Conservation (phyloP, 2,113 vertebrate genomes). For the Lichenostomus cassidix region DNA sequence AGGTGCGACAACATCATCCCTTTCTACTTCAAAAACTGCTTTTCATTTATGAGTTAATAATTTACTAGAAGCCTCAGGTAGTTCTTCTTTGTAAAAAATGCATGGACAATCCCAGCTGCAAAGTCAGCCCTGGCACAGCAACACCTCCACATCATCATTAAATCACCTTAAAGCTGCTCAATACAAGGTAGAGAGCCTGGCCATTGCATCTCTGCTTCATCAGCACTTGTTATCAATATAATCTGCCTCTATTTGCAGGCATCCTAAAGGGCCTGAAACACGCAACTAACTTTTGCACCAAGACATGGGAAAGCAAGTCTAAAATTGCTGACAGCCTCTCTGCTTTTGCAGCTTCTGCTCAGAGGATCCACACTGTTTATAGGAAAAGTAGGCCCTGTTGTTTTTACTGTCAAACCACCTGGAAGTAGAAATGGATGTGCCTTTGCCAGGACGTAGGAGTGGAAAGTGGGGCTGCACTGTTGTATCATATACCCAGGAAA, state of each 20-base stretch:
- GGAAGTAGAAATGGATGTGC: not conserved
- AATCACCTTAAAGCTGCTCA: not conserved
- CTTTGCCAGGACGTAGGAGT: not conserved
- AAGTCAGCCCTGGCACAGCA: not conserved
- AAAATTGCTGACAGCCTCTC: not conserved
- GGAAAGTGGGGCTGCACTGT: not conserved
- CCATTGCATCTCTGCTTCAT: not conserved
- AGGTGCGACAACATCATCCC: not conserved
- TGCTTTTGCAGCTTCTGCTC: not conserved
- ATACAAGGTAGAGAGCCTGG: not conserved
- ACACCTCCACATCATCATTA: not conserved
- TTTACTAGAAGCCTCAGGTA: not conserved
- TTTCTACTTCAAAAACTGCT: conserved; percentile 30
- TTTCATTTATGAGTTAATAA: conserved; percentile 17
- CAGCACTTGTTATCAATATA: not conserved
- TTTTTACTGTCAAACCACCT: not conserved
- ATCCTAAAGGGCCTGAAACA: not conserved
- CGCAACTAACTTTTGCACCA: not conserved
- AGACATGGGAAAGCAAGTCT: not conserved
- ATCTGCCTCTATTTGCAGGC: not conserved
- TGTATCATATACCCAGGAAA: not conserved
- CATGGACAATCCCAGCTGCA: not conserved
- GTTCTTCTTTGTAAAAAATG: not conserved
- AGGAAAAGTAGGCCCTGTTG: not conserved
- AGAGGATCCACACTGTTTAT: not conserved